phyloP scores from a whole-genome alignment of 2,113 vertebrate species.

The Phalacrocorax carbo region DNA sequence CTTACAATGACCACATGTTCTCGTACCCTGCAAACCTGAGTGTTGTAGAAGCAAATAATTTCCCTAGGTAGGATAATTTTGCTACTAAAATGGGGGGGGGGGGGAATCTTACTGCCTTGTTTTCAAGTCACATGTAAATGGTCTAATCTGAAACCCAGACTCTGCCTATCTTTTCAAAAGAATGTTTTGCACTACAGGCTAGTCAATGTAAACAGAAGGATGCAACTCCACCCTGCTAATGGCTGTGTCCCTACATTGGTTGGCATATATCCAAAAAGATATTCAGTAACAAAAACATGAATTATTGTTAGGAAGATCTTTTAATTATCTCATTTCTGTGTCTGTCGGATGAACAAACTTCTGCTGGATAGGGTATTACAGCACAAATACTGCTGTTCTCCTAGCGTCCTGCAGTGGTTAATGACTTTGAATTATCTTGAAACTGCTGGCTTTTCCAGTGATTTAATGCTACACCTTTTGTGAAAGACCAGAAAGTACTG shows the following conservation, averaged over 20 bases:
- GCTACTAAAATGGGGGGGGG: neutral
- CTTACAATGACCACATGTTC: neutral
- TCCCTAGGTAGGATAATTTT: neutral
- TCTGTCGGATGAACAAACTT: neutral
- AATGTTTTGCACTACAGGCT: neutral
- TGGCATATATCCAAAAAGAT: constrained; percentile 25
- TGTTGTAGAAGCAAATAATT: neutral
- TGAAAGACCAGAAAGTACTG: neutral
- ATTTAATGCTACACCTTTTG: neutral
- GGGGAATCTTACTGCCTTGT: neutral
- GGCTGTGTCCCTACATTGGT: neutral
- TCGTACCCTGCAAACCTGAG: neutral
- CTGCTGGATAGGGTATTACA: neutral
- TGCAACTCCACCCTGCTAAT: constrained; percentile 59
- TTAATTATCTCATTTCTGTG: neutral
- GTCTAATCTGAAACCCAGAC: neutral
- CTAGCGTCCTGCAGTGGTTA: neutral
- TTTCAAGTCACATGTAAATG: neutral
- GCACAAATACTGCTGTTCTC: neutral
- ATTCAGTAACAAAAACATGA: constrained; percentile 15
- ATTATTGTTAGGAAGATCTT: neutral
- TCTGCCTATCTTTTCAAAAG: constrained; percentile 1
- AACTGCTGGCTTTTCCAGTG: neutral
- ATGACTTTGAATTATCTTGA: neutral
- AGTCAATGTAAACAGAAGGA: constrained; percentile 47